phyloP scores from a whole-genome alignment of 2,113 vertebrate genomes.

The Gasterosteus aculeatus region DNA sequence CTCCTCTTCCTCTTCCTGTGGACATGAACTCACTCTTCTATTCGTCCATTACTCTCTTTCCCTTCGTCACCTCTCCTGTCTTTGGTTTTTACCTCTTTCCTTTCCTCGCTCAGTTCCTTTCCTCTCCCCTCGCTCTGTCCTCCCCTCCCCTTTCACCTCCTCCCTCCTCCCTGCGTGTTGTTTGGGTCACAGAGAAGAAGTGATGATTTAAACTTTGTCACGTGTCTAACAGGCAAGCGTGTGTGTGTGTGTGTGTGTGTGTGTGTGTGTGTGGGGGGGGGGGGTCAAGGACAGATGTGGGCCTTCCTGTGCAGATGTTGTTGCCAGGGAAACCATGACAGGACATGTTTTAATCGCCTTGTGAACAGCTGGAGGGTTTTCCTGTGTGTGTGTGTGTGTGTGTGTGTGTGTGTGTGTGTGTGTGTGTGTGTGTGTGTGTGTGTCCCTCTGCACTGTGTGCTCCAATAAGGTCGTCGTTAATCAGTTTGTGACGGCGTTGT shows the following conservation, averaged over 20 bases:
- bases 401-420: constrained; percentile 29
- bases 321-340: constrained; percentile 80
- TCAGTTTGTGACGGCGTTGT: constrained; percentile 12
- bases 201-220: not conserved
- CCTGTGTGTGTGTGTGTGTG: constrained; percentile 57
- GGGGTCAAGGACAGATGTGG: constrained; percentile 69
- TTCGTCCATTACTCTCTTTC: no score
- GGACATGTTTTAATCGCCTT: constrained; percentile 76
- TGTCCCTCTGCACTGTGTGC: constrained; percentile 15
- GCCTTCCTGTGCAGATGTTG: constrained; percentile 81
- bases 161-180: not conserved
- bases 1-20: constrained; percentile 11
- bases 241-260: not conserved
- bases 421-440: constrained; percentile 12
- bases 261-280: not conserved
- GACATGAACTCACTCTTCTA: constrained; percentile 16
- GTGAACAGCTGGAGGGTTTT: constrained; percentile 76
- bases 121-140: not conserved
- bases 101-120: not conserved
- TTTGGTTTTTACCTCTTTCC: not conserved
- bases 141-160: not conserved
- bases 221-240: not conserved
- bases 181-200: not conserved
- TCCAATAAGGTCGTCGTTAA: constrained; percentile 14
- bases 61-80: not conserved